Evolutionary conservation across 2,113 vertebrate genomes (phyloP), one percentile per base, ranked within the genome.

Genomic region (Centropus unirufus): DNA sequence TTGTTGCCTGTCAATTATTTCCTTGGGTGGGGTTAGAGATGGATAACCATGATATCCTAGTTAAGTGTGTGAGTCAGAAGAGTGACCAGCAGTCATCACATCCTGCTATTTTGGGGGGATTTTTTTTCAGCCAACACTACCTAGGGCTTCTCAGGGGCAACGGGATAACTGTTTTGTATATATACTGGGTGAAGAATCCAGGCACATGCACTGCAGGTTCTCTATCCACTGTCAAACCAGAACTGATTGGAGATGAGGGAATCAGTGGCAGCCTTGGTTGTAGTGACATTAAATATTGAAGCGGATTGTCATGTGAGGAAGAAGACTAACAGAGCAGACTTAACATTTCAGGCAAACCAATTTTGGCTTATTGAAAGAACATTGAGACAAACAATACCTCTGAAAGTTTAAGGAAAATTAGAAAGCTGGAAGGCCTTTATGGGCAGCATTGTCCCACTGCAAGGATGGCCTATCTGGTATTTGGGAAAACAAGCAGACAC

Each of bases 1-100:
- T 66, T 29, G 58, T 55, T 1, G 0, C 29, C 24, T 51, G 19
- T 67, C 16, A 40, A 17, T 59, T 69, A 47, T 58, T 74, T 87
- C 42, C 13, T 75, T 11, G 26, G 5, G 12, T 14, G 17, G 10
- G n/a, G 7, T 67, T 72, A 30, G 4, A 0, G 1, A 16, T 49
- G 24, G 9, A 12, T 68, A 68, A 39, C 34, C 8, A 21, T 52
- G 49, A 55, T 12, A 2, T 1, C 0, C 2, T 68, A 20, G 24
- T 47, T 81, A 39, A 22, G 42, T 54, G 26, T 36, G 8, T 5
- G 22, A 9, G 27, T 36, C 9, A 32, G 54, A 55, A 32, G 24
- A 74, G 5, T 67, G 24, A 46, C 5, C 9, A 7, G 18, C 8
- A 69, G 58, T 42, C 4, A 2, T 15, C 24, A 63, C 11, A 36